Conservation (phyloP, 2,888 invertebrate species). For the Zygaena filipendulae region DNA sequence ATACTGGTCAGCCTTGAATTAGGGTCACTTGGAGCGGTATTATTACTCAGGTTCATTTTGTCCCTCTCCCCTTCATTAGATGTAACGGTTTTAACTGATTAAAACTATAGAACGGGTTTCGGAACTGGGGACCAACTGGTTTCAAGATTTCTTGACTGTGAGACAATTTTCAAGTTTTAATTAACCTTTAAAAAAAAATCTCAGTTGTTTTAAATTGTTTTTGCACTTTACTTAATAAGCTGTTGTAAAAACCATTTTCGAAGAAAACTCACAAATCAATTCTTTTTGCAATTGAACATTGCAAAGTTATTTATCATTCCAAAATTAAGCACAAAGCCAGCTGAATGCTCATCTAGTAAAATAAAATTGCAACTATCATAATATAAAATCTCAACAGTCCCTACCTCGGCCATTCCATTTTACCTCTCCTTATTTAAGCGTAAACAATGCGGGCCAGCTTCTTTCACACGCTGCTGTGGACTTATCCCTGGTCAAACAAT, state of each 20-base stretch:
- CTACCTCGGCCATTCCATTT: constrained; percentile 47
- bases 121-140: constrained; percentile 52
- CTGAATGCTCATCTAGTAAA: constrained; percentile 41
- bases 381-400: constrained; percentile 42
- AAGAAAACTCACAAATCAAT: no score
- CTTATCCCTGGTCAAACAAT: constrained; percentile 68
- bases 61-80: constrained; percentile 65
- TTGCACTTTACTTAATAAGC: not conserved
- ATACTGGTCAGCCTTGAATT: constrained; percentile 52
- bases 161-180: constrained; percentile 50
- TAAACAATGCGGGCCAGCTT: constrained; percentile 61
- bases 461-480: constrained; percentile 65
- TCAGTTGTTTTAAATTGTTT: not conserved
- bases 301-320: constrained; percentile 20
- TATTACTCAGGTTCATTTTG: constrained; percentile 54
- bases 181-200: constrained; percentile 27
- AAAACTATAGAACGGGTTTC: constrained; percentile 66
- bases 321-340: no score
- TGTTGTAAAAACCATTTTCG: no score
- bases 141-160: constrained; percentile 47
- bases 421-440: constrained; percentile 62
- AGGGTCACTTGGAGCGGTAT: constrained; percentile 62
- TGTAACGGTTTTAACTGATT: constrained; percentile 67
- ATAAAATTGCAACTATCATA: constrained; percentile 45
- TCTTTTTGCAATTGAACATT: constrained; percentile 16